Percentiles rank a stretch among this genome's conserved stretches.
Conservation (phyloP, 2,113 vertebrate genomes). For the Gavia stellata region DNA sequence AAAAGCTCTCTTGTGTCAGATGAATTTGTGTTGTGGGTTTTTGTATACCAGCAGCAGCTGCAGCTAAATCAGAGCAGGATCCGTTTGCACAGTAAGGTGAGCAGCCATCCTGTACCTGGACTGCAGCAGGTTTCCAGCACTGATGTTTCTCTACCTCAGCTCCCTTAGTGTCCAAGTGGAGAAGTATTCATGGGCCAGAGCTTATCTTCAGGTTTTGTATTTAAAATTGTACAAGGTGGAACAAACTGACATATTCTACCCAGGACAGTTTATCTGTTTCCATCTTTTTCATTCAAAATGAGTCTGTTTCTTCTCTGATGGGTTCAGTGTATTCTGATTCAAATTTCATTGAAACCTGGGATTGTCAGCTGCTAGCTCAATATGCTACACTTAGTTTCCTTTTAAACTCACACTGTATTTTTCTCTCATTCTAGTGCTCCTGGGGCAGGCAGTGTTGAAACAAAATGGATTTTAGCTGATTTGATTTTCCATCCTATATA, state of each 20-base stretch:
- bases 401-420: conserved; percentile 35
- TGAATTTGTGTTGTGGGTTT: not conserved
- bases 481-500: conserved; percentile 63
- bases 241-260: not conserved
- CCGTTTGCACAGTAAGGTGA: not conserved
- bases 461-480: conserved; percentile 63
- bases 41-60: not conserved
- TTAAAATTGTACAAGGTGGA: not conserved
- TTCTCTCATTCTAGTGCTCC: conserved; percentile 54
- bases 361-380: not conserved
- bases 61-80: not conserved
- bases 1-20: not conserved
- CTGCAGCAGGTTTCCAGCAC: not conserved
- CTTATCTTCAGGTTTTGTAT: not conserved
- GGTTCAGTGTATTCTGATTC: not conserved
- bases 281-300: not conserved
- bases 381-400: conserved; percentile 36
- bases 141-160: not conserved
- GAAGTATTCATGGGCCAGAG: not conserved
- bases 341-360: not conserved
- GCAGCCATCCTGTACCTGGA: not conserved
- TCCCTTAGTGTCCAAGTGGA: not conserved
- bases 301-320: not conserved
- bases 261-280: not conserved
- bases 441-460: conserved; percentile 29